phyloP scores from a whole-genome alignment of 2,888 invertebrate genomes.

The Neuroscelio doddi region DNA sequence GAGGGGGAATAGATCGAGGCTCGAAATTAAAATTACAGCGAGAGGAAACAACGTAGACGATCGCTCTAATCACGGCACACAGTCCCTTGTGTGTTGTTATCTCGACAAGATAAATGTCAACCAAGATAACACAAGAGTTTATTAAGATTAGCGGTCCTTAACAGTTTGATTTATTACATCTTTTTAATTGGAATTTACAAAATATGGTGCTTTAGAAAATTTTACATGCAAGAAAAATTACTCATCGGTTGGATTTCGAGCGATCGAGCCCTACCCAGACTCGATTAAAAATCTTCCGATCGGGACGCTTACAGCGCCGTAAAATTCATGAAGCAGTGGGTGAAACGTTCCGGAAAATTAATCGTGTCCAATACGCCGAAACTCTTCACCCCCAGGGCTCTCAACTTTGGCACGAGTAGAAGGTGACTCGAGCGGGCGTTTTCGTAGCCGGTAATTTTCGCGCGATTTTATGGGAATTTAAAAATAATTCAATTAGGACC shows the following conservation, averaged over 20 bases:
- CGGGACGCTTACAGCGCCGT: slow-evolving; percentile 40
- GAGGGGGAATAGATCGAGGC: slow-evolving; percentile 30
- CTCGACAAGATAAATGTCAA: slow-evolving; percentile 57
- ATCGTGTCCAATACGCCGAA: slow-evolving; percentile 64
- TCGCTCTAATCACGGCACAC: slow-evolving; percentile 50
- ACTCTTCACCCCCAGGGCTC: slow-evolving; percentile 42
- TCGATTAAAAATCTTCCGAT: slow-evolving; percentile 54
- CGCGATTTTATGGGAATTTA: slow-evolving; percentile 72
- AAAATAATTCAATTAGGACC: slow-evolving; percentile 72
- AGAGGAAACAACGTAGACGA: slow-evolving; percentile 23
- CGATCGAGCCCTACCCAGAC: neutral
- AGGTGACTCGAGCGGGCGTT: slow-evolving; percentile 18
- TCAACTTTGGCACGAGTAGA: slow-evolving; percentile 23
- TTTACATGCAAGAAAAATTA: too few relatives aligned
- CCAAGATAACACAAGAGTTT: slow-evolving; percentile 32
- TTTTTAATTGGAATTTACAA: slow-evolving; percentile 10
- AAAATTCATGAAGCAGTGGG: slow-evolving; percentile 48
- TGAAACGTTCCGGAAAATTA: slow-evolving; percentile 70
- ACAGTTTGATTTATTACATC: slow-evolving; percentile 30
- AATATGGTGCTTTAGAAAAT: too few relatives aligned
- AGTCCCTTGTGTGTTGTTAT: slow-evolving; percentile 61
- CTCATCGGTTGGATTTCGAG: too few relatives aligned
- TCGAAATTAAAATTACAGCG: slow-evolving; percentile 63
- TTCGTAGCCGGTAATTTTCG: slow-evolving; percentile 66
- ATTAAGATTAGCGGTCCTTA: slow-evolving; percentile 35